A percentile compares a stretch with the other conserved stretches of the same genome.
Evolutionary conservation across 2,888 invertebrate species (phyloP).

Genomic region (Cancer borealis): DNA sequence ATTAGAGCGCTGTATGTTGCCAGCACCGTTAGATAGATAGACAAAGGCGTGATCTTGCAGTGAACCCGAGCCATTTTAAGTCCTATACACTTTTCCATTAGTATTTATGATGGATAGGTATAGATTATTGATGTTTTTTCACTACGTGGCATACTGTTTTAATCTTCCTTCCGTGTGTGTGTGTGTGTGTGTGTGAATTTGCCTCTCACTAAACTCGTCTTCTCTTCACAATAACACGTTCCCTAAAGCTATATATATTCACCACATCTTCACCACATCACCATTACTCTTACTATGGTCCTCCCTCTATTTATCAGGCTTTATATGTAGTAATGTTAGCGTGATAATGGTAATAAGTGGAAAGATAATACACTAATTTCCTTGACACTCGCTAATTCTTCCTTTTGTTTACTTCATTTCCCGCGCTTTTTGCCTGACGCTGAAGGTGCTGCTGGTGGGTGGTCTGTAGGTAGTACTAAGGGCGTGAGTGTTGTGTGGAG

Average conservation of each 20-base stretch:
- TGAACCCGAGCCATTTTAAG: background rate
- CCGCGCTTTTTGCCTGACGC: background rate
- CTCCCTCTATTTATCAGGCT: too few relatives aligned
- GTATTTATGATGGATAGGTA: background rate
- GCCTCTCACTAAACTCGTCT: background rate
- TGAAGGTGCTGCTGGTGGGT: background rate
- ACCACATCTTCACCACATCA: background rate
- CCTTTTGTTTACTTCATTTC: background rate
- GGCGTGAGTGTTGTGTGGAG: background rate
- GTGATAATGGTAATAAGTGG: background rate
- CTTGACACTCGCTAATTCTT: background rate
- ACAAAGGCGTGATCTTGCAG: conserved; percentile 35
- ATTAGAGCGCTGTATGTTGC: conserved; percentile 53
- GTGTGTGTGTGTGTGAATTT: conserved; percentile 10
- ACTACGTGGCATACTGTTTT: background rate
- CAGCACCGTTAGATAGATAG: conserved; percentile 49
- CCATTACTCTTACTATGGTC: background rate
- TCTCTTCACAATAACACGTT: too few relatives aligned
- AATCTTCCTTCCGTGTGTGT: background rate
- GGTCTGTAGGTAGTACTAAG: background rate
- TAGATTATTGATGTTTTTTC: background rate
- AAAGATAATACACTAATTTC: background rate
- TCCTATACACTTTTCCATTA: background rate
- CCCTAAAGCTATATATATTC: background rate
- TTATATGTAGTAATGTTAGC: background rate